A percentile compares a stretch with the other conserved stretches of the same genome.
phyloP scores from a whole-genome alignment of 2,888 invertebrate genomes.

The Seira ritae region DNA sequence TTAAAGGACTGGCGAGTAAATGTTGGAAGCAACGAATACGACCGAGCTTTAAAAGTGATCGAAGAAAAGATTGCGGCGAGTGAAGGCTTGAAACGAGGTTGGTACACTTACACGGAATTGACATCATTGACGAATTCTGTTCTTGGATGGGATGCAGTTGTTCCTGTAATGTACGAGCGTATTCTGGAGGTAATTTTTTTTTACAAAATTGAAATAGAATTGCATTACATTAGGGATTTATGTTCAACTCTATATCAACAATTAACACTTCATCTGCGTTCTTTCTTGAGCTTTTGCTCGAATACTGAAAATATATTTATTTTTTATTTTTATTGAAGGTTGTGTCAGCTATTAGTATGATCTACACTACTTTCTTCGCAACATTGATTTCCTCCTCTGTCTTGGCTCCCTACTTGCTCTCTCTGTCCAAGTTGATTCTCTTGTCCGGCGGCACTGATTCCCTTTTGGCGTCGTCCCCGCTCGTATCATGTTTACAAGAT shows the following conservation, averaged over 20 bases:
- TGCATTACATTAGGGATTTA: too few species aligned
- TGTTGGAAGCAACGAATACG: conserved; percentile 86
- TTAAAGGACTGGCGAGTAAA: conserved; percentile 90
- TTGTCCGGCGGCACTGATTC: conserved; percentile 23
- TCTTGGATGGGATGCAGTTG: conserved; percentile 62
- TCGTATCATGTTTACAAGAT: conserved; percentile 39
- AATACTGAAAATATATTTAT: too few species aligned
- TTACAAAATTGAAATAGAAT: too few species aligned
- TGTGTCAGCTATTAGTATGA: conserved; percentile 63
- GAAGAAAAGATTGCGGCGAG: conserved; percentile 85
- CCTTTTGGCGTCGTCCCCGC: conserved; percentile 4
- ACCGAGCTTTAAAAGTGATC: conserved; percentile 82
- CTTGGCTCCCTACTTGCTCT: conserved; percentile 63
- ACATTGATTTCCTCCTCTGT: conserved; percentile 66
- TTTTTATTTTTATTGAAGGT: conserved; percentile 44
- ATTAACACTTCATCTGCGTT: too few species aligned
- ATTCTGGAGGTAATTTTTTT: conserved; percentile 76
- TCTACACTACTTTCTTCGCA: conserved; percentile 67
- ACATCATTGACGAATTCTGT: conserved; percentile 78
- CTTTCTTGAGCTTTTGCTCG: too few species aligned
- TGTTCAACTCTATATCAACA: too few species aligned
- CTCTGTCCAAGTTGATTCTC: conserved; percentile 49
- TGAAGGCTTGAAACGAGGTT: conserved; percentile 85
- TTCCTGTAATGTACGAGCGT: conserved; percentile 77
- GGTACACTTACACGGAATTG: conserved; percentile 90